Conservation (phyloP, 2,113 vertebrate species). For the Benitochromis conjunctus region DNA sequence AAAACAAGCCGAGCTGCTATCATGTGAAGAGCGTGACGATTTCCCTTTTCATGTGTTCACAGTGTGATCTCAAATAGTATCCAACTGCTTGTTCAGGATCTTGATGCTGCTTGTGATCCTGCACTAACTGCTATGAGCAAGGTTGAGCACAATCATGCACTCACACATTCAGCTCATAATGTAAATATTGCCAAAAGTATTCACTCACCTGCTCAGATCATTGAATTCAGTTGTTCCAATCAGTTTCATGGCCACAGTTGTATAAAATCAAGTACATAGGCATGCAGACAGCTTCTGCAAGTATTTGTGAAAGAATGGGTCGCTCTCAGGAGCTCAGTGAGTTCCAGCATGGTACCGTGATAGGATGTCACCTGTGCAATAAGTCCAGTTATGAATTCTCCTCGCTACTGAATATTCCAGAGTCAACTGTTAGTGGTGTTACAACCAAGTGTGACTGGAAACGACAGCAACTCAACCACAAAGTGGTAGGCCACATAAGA, state of each 20-base stretch:
- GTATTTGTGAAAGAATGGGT: neutral
- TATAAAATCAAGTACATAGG: neutral
- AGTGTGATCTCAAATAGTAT: slow-evolving; percentile 99
- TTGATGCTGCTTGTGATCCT: slow-evolving; percentile 95
- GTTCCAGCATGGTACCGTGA: neutral
- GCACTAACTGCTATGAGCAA: slow-evolving; percentile 99
- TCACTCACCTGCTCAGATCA: neutral
- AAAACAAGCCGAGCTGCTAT: neutral
- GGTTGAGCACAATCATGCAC: slow-evolving; percentile 65
- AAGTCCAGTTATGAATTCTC: neutral
- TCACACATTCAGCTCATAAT: neutral
- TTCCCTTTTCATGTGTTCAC: slow-evolving; percentile 20
- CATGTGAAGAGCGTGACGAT: neutral
- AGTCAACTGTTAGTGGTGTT: neutral
- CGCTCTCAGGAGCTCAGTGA: neutral
- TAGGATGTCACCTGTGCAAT: neutral
- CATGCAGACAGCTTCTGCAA: neutral
- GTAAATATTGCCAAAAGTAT: neutral
- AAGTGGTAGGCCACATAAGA: neutral
- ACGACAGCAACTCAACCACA: neutral
- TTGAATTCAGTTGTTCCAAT: neutral
- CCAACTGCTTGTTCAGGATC: slow-evolving; percentile 94
- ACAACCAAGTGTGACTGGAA: neutral
- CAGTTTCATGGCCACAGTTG: neutral
- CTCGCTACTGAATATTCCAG: neutral